These are phyloP conservation scores for Saturnia japonica DNA, from an alignment of 2,888 invertebrate species.

Conservation along the genomic window DNA sequence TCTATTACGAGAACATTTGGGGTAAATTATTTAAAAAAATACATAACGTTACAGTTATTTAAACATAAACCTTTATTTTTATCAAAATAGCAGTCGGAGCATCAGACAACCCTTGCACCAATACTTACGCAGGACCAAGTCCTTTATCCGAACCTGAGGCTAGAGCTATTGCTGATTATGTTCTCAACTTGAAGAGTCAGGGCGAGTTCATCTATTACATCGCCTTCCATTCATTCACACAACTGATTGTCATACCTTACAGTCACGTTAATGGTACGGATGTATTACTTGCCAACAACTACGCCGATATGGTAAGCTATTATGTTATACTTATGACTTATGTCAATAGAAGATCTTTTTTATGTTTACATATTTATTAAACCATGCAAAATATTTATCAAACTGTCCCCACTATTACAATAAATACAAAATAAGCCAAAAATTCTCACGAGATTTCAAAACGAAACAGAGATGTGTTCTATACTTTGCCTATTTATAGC, in stretches of 20 bases:
- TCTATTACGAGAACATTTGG: background rate
- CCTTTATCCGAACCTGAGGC: slow-evolving; percentile 82
- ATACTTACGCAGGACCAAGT: slow-evolving; percentile 75
- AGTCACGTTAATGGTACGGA: slow-evolving; percentile 55
- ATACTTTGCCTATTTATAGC: too few species aligned
- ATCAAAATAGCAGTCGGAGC: slow-evolving; percentile 60
- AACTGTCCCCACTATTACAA: too few species aligned
- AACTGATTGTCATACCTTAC: slow-evolving; percentile 76
- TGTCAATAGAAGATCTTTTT: background rate
- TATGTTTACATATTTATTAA: background rate
- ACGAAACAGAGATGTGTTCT: too few species aligned
- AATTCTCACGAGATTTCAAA: too few species aligned
- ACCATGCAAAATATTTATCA: too few species aligned
- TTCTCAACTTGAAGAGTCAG: slow-evolving; percentile 42
- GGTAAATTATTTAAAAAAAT: background rate
- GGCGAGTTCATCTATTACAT: slow-evolving; percentile 71
- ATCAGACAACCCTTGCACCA: slow-evolving; percentile 69
- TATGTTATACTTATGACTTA: background rate
- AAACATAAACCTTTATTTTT: background rate
- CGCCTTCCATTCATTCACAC: slow-evolving; percentile 82
- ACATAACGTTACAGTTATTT: background rate
- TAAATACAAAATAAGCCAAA: too few species aligned
- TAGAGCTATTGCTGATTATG: slow-evolving; percentile 62
- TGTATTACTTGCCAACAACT: slow-evolving; percentile 54
- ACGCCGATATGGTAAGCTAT: slow-evolving; percentile 63